These are phyloP conservation scores for Carcharodon carcharias DNA, from an alignment of 2,797 vertebrate species.

Conservation along the genomic window DNA sequence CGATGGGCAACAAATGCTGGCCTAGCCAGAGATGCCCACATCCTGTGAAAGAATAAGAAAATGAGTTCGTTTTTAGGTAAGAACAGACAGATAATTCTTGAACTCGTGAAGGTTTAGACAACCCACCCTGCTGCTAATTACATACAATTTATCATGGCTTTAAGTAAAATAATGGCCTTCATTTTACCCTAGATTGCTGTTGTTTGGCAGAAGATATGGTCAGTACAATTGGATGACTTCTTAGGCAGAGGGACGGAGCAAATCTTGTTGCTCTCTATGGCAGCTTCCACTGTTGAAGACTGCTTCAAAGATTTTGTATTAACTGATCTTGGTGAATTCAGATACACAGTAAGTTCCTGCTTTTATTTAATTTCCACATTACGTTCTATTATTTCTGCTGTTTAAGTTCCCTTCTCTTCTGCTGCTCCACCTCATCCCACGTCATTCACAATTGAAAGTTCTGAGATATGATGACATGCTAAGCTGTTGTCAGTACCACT, in stretches of 20 bases:
- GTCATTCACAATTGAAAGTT: background rate
- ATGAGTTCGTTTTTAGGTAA: background rate
- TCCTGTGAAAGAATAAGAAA: background rate
- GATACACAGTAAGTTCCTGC: conserved; percentile 65
- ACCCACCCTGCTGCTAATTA: background rate
- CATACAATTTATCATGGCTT: background rate
- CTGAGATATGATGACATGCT: background rate
- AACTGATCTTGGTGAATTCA: conserved; percentile 71
- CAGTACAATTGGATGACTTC: conserved; percentile 79
- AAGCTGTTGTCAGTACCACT: conserved; percentile 14
- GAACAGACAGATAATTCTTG: background rate
- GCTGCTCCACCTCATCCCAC: background rate
- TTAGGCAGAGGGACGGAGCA: conserved; percentile 78
- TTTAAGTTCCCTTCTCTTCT: background rate
- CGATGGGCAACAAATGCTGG: no score
- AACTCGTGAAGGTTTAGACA: background rate
- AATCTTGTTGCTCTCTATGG: conserved; percentile 70
- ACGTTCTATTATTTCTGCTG: conserved; percentile 39
- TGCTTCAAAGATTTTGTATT: conserved; percentile 62
- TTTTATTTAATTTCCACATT: conserved; percentile 18
- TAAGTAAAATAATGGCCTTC: background rate
- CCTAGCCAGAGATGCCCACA: no score
- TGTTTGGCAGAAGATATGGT: conserved; percentile 67
- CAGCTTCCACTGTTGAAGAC: conserved; percentile 45
- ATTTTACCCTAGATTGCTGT: conserved; percentile 63